These are phyloP conservation scores for Triplophysa tibetana DNA, from an alignment of 2,113 vertebrate species.

Conservation along the genomic window DNA sequence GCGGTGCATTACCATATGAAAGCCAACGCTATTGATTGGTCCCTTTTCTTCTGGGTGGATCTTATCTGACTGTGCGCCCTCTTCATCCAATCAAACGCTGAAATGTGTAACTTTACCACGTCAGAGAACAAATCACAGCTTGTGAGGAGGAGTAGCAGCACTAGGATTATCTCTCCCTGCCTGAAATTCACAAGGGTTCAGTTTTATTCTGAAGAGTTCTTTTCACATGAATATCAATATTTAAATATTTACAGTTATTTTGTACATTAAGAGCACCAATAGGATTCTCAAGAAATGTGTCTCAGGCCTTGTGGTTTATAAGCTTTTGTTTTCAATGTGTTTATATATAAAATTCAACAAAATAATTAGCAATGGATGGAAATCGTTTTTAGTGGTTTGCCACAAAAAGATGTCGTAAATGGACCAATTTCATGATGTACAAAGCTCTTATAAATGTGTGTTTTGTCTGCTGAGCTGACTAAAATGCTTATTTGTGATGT, in stretches of 20 bases:
- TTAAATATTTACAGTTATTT: slow-evolving; percentile 30
- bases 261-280: not conserved
- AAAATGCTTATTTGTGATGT: too few relatives aligned
- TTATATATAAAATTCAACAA: too few relatives aligned
- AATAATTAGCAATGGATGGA: too few relatives aligned
- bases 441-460: too few relatives aligned
- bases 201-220: slow-evolving; percentile 8
- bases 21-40: slow-evolving; percentile 46
- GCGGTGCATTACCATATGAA: slow-evolving; percentile 51
- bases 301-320: not conserved
- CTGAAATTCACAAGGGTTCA: slow-evolving; percentile 8
- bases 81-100: slow-evolving; percentile 31
- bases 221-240: slow-evolving; percentile 14
- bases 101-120: slow-evolving; percentile 25
- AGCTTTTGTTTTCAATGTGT: too few relatives aligned
- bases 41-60: slow-evolving; percentile 11
- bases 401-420: too few relatives aligned
- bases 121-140: slow-evolving; percentile 31
- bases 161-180: not conserved
- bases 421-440: too few relatives aligned
- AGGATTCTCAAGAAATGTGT: not conserved
- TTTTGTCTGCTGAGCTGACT: too few relatives aligned
- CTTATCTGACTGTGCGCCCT: slow-evolving; percentile 26
- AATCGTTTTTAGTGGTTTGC: too few relatives aligned
- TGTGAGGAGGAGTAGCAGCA: slow-evolving; percentile 9